These are phyloP conservation scores for Mythimna loreyi DNA, from an alignment of 2,888 invertebrate genomes.

Conservation along the genomic window DNA sequence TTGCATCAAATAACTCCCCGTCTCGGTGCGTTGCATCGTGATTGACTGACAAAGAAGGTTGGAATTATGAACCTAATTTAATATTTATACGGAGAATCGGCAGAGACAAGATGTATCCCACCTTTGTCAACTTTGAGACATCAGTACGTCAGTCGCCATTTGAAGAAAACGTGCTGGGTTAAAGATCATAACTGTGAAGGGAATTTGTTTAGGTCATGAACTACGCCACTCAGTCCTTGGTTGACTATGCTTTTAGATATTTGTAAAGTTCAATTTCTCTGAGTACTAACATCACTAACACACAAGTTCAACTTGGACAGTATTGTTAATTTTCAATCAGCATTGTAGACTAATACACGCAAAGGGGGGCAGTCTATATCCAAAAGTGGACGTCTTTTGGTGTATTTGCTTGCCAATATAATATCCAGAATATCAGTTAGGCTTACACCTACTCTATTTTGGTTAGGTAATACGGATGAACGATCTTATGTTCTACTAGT, in stretches of 20 bases:
- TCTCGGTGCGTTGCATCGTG: constrained; percentile 7
- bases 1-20: neutral
- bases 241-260: too few species aligned
- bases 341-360: too few species aligned
- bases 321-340: too few species aligned
- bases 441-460: neutral
- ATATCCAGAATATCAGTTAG: too few species aligned
- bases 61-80: constrained; percentile 28
- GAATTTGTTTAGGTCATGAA: neutral
- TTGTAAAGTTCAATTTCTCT: too few species aligned
- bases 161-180: constrained; percentile 20
- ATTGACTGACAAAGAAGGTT: constrained; percentile 39
- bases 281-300: too few species aligned
- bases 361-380: too few species aligned
- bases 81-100: constrained; percentile 10
- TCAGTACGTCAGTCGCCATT: constrained; percentile 9
- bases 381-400: neutral
- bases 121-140: neutral
- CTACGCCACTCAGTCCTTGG: too few species aligned
- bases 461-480: constrained; percentile 10
- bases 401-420: neutral
- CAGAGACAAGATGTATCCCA: neutral
- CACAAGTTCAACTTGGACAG: too few species aligned
- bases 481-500: constrained; percentile 5
- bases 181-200: constrained; percentile 21